A percentile compares a stretch with the other conserved stretches of the same genome.
Conservation (phyloP, 2,797 vertebrate genomes). For the Coreius guichenoti region DNA sequence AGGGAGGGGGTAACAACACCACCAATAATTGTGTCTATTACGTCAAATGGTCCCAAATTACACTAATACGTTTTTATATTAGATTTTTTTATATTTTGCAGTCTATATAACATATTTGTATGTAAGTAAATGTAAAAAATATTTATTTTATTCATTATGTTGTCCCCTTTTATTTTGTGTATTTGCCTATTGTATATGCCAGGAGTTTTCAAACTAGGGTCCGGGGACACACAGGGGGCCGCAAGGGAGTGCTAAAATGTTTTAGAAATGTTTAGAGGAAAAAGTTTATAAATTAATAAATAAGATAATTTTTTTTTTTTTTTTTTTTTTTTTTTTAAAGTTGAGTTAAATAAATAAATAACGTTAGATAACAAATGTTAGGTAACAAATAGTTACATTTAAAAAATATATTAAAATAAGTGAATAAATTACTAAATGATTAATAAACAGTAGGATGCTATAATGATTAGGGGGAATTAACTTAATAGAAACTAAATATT, state of each 20-base stretch:
- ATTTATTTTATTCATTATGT: not conserved
- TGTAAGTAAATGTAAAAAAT: not conserved
- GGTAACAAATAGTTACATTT: not conserved
- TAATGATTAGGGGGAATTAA: not conserved
- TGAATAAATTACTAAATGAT: not conserved
- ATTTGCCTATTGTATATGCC: not conserved
- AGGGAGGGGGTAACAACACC: not conserved
- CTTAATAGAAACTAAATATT: not conserved
- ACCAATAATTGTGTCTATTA: not conserved
- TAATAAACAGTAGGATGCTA: not conserved
- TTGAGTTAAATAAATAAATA: not conserved
- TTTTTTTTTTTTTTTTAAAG: too few relatives aligned
- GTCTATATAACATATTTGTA: not conserved
- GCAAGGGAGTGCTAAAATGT: not conserved
- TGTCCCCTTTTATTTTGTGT: not conserved
- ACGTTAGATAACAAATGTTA: not conserved
- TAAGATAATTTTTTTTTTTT: too few relatives aligned
- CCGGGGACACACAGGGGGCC: not conserved
- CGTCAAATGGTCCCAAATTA: not conserved
- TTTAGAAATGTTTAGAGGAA: not conserved
- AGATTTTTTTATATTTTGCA: too few relatives aligned
- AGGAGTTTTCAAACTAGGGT: not conserved
- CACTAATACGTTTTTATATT: not conserved
- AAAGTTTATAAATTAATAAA: not conserved
- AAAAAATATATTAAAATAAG: not conserved